Evolutionary conservation across 2,113 vertebrate genomes (phyloP), one percentile per base, ranked within the genome.

Genomic region (Calidris pygmaea): DNA sequence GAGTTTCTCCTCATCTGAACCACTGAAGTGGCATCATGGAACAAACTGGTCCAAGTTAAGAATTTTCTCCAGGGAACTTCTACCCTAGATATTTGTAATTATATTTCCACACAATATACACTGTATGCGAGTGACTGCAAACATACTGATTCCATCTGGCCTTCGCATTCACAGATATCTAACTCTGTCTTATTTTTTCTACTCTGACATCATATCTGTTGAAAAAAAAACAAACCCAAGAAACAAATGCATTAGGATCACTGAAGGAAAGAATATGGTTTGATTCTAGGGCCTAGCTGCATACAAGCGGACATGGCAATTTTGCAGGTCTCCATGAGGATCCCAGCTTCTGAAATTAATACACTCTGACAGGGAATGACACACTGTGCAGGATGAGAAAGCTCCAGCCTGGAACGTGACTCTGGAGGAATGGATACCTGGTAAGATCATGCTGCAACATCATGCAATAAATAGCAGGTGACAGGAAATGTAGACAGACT

Each of bases 111-210:
- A n/a, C 1, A 4, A 58, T 23, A 67, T 5, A 50, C 18, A 12
- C 21, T 26, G 7, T 62, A 12, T 32, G 24, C 1, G 3, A 50
- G 24, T 19, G 59, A 37, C 29, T 45, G 24, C 30, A 62, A 83
- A 96, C 97, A 48, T 84, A 98, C 97, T 6, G 92, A 97, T 93
- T 98, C 75, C 1, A 96, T 98, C 90, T 98, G 98, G 8, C 95
- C 96, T 8, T 98, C 97, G 75, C 96, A 97, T 93, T 98, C 97
- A 58, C 95, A 97, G 78, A 97, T 98, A 74, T 97, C 90, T 43
- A 98, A 82, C 43, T 94, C 97, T 12, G 97, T 97, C 43, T 89
- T 47, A 16, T 78, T 82, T 82, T 87, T 94, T 98, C 97, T 97
- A 98, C 39, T 95, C 84, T 39, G 67, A 67, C 96, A 97, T 95